phyloP scores from a whole-genome alignment of 30 jellyfish, hydroid and myxozoan genomes.

The Aurelia aurita region DNA sequence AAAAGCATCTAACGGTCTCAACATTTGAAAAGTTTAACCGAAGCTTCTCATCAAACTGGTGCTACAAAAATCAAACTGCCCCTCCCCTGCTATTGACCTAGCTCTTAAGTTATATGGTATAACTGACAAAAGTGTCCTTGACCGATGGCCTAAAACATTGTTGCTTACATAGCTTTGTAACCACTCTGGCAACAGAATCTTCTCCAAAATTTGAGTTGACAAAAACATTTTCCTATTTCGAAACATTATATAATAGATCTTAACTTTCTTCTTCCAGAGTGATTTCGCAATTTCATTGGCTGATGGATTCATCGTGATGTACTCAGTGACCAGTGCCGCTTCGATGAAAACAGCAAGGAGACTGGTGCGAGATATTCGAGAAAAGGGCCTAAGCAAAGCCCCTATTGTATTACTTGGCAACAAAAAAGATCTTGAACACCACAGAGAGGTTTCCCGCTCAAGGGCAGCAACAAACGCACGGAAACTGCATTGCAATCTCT shows the following conservation, averaged over 20 bases:
- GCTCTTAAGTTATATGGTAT: no score
- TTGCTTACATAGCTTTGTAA: no score
- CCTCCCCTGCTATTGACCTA: no score
- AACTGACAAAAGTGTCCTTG: no score
- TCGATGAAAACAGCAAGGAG: slow-evolving; percentile 56
- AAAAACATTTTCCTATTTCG: background rate
- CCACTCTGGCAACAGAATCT: no score
- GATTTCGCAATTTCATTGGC: slow-evolving; percentile 72
- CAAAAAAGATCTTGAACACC: slow-evolving; percentile 64
- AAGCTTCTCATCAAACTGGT: no score
- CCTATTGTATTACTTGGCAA: slow-evolving; percentile 73
- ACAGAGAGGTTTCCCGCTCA: slow-evolving; percentile 68
- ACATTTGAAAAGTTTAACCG: no score
- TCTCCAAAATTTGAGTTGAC: no score
- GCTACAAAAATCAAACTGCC: no score
- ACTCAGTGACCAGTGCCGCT: slow-evolving; percentile 63
- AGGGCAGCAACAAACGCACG: slow-evolving; percentile 64
- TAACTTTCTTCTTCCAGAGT: slow-evolving; percentile 25
- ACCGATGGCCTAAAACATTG: no score
- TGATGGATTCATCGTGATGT: slow-evolving; percentile 68
- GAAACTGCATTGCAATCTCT: slow-evolving; percentile 54
- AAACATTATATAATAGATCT: no score
- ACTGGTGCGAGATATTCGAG: slow-evolving; percentile 61
- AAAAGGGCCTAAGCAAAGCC: slow-evolving; percentile 37
- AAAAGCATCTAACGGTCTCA: no score